Conservation (phyloP, 2,797 vertebrate genomes). For the Miichthys miiuy region DNA sequence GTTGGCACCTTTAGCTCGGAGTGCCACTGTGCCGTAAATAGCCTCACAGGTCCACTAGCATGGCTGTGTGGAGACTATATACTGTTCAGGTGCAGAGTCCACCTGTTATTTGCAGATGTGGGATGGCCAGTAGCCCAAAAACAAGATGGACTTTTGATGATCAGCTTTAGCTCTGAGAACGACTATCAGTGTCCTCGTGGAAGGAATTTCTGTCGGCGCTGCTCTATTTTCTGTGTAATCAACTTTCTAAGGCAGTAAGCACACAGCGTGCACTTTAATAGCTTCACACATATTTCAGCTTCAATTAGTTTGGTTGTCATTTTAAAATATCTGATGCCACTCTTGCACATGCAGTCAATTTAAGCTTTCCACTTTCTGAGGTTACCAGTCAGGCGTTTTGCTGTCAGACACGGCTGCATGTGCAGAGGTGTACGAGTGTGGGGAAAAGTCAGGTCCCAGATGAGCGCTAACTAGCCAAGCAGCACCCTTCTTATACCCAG, state of each 20-base stretch:
- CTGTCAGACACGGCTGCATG: conserved; percentile 39
- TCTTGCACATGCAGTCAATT: conserved; percentile 43
- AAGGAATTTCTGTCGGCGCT: conserved; percentile 39
- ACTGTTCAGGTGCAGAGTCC: too few relatives aligned
- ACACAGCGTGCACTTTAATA: conserved; percentile 13
- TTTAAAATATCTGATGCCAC: conserved; percentile 45
- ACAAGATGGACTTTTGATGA: conserved; percentile 24
- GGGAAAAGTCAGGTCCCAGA: conserved; percentile 50
- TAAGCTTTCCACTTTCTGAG: conserved; percentile 31
- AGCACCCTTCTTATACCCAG: conserved; percentile 34
- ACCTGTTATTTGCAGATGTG: not conserved
- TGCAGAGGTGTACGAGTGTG: conserved; percentile 42
- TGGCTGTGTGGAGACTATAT: too few relatives aligned
- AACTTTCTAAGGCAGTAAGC: conserved; percentile 27
- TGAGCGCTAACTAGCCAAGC: conserved; percentile 71
- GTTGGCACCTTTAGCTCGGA: not conserved
- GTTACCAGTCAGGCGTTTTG: conserved; percentile 31
- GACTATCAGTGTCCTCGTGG: not conserved
- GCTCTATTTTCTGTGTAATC: conserved; percentile 32
- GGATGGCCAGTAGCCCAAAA: conserved; percentile 15
- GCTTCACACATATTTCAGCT: conserved; percentile 29
- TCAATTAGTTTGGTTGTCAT: conserved; percentile 51
- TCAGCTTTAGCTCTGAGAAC: conserved; percentile 4
- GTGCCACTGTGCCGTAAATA: too few relatives aligned
- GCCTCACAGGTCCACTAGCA: too few relatives aligned